A percentile compares a stretch with the other conserved stretches of the same genome.
Conservation (phyloP, 2,888 invertebrate species). For the Heliconius aoede region DNA sequence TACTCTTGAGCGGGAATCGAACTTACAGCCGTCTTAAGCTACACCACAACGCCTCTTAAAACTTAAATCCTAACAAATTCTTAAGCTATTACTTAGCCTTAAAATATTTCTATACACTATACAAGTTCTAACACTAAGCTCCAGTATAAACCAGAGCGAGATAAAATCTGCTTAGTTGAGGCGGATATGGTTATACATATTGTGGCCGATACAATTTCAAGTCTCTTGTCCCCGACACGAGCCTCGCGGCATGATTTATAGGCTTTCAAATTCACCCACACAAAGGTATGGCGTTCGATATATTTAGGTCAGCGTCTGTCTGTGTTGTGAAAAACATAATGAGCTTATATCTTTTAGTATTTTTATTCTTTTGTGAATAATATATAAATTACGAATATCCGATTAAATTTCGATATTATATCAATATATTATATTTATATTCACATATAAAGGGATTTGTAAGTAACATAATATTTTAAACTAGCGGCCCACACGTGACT, state of each 20-base stretch:
- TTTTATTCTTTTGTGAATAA: too few species aligned
- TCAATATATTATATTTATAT: too few species aligned
- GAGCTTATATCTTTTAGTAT: background rate
- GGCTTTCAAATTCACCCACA: constrained; percentile 73
- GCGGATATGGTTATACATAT: constrained; percentile 58
- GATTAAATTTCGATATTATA: too few species aligned
- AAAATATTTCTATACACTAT: constrained; percentile 5
- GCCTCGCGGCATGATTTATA: constrained; percentile 68
- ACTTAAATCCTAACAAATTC: background rate
- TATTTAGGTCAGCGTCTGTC: constrained; percentile 67
- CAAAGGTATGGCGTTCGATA: constrained; percentile 54
- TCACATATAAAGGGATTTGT: too few species aligned
- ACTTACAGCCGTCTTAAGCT: background rate
- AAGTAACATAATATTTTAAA: too few species aligned
- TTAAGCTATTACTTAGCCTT: background rate
- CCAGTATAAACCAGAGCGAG: constrained; percentile 39
- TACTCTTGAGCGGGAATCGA: background rate
- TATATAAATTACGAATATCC: too few species aligned
- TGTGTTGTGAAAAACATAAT: constrained; percentile 39
- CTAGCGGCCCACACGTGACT: too few species aligned
- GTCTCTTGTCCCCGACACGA: constrained; percentile 61
- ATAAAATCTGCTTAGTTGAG: constrained; percentile 58
- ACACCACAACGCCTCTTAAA: background rate
- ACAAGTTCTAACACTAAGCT: constrained; percentile 29
- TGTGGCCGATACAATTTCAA: constrained; percentile 56